Percentiles rank a stretch among this genome's conserved stretches.
Conservation (phyloP, 2,113 vertebrate species). For the Thymallus thymallus region DNA sequence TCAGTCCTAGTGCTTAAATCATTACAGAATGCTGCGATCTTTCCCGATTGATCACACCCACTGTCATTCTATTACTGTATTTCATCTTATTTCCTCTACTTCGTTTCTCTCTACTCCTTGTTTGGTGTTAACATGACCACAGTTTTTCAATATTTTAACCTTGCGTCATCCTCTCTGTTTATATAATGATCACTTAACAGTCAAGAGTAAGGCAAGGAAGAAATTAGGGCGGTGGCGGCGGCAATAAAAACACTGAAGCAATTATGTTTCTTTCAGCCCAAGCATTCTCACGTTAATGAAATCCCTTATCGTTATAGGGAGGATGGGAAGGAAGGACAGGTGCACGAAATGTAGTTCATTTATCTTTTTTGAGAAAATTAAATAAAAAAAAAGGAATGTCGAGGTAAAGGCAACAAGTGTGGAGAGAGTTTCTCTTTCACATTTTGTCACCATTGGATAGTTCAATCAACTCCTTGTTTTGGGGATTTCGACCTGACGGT, state of each 20-base stretch:
- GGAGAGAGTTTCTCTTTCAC: conserved; percentile 25
- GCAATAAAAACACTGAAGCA: conserved; percentile 77
- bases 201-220: conserved; percentile 77
- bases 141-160: conserved; percentile 79
- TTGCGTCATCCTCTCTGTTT: conserved; percentile 72
- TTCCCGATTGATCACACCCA: conserved; percentile 80
- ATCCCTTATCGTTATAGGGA: conserved; percentile 75
- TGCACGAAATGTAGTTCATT: conserved; percentile 76
- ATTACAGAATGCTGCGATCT: conserved; percentile 72
- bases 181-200: conserved; percentile 82
- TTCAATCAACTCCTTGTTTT: neutral
- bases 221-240: conserved; percentile 74
- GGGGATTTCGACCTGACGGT: neutral
- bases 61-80: conserved; percentile 71
- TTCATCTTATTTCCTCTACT: conserved; percentile 16
- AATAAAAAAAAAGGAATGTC: conserved; percentile 33
- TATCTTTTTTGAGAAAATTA: conserved; percentile 76
- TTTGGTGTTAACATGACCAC: conserved; percentile 58
- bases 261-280: conserved; percentile 78
- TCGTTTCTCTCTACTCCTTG: neutral
- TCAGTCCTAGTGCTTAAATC: conserved; percentile 67
- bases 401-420: conserved; percentile 69
- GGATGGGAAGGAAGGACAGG: conserved; percentile 69
- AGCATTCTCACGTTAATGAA: conserved; percentile 79
- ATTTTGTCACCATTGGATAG: neutral